Evolutionary conservation across 64 coral and sea anemone species (phyloP), one percentile per base, ranked within the genome.

Genomic region (Trachythela sp.): DNA sequence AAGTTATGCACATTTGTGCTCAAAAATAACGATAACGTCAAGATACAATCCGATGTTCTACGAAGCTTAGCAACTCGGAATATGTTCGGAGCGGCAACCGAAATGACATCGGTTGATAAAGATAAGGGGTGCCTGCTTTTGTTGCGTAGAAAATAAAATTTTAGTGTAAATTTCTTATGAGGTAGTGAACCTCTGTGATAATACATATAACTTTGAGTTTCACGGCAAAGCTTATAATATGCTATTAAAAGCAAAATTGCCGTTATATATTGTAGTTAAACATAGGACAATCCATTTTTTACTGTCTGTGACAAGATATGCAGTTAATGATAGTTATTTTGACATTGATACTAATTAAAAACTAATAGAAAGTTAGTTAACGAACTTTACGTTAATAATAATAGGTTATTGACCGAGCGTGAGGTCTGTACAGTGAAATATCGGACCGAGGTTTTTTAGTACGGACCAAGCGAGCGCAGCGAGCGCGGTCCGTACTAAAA

Each of bases 281-380:
- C 86, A 48, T 1, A 71, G 37, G 40, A 88, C 86, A 27, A 72
- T 88, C n/a, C 56, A 88, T 68, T 88, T 88, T 72, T 56, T 88
- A 32, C 4, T 88, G 0, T 64, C 86, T 88, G 86, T 36, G 11
- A 68, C 60, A 13, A 71, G 86, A 72, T 88, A 68, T 36, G 86
- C 60, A 27, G 48, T 88, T 39, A 88, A 88, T 72, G 59, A 48
- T 45, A 88, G 86, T 39, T 71, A 88, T 42, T 1, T 88, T 45
- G 58, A 88, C 18, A 72, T 88, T 40, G 11, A 45, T 6, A 45
- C 42, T 45, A 45, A 45, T 45, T 45, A 11, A 4, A 11, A 45
- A 45, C 4, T 6, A 45, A 11, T 45, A 6, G 42, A 45, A 45
- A 45, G 11, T 11, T 45, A 45, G 11, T 45, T 45, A 45, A n/a